Conservation (phyloP, 2,888 invertebrate genomes). For the Acholoe squamosa region DNA sequence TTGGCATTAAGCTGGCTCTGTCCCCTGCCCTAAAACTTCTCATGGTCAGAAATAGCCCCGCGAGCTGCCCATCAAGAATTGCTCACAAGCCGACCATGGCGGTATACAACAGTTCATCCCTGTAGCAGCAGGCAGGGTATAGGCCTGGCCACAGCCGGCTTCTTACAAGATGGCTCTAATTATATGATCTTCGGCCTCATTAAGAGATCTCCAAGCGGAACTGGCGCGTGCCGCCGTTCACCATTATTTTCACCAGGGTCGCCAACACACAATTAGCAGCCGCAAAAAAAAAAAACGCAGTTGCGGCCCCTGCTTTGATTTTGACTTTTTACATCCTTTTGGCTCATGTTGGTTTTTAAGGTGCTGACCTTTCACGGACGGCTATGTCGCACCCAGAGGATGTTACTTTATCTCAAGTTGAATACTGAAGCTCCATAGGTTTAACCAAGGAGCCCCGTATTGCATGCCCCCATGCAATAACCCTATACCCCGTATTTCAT, state of each 20-base stretch:
- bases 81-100: too few species aligned
- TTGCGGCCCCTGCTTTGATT: background rate
- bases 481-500: too few species aligned
- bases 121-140: too few species aligned
- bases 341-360: background rate
- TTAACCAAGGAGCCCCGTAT: too few species aligned
- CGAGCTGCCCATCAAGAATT: too few species aligned
- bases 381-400: background rate
- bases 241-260: slow-evolving; percentile 46
- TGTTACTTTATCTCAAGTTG: too few species aligned
- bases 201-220: slow-evolving; percentile 1
- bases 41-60: too few species aligned
- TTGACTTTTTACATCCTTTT: background rate
- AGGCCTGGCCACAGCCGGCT: background rate
- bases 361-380: slow-evolving; percentile 26
- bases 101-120: too few species aligned
- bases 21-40: too few species aligned
- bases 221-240: background rate
- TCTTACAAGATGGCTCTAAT: background rate
- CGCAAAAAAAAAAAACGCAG: slow-evolving; percentile 28
- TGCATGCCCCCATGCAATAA: too few species aligned
- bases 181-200: background rate
- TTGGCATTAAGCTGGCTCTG: too few species aligned
- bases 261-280: background rate
- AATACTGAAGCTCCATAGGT: too few species aligned